A percentile compares a stretch with the other conserved stretches of the same genome.
Conservation (phyloP, 2,888 invertebrate genomes). For the Drosophila aldrichi region DNA sequence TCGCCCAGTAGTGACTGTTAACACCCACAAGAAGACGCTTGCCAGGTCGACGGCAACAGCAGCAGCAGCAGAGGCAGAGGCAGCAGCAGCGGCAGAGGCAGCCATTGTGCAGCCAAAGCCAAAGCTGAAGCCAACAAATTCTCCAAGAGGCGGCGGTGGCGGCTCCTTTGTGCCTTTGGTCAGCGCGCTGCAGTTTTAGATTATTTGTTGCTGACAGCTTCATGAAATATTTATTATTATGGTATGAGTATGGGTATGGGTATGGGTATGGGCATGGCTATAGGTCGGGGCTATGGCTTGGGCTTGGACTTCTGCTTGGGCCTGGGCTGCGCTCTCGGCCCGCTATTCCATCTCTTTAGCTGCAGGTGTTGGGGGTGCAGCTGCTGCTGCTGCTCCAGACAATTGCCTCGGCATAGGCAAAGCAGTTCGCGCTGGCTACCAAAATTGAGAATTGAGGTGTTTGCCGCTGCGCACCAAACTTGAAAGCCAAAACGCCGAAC, state of each 20-base stretch:
- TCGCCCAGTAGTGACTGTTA: slow-evolving; percentile 49
- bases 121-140: slow-evolving; percentile 37
- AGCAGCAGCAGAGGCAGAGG: background rate
- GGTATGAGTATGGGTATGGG: slow-evolving; percentile 44
- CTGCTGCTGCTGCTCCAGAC: slow-evolving; percentile 34
- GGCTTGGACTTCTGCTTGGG: background rate
- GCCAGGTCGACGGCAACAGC: slow-evolving; percentile 11
- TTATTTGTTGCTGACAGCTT: slow-evolving; percentile 82
- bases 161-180: slow-evolving; percentile 76
- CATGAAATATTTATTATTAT: slow-evolving; percentile 82
- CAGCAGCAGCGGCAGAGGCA: slow-evolving; percentile 7
- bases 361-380: slow-evolving; percentile 74
- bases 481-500: slow-evolving; percentile 72
- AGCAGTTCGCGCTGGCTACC: slow-evolving; percentile 68
- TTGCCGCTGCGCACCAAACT: slow-evolving; percentile 70
- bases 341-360: slow-evolving; percentile 28
- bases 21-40: slow-evolving; percentile 57
- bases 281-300: background rate
- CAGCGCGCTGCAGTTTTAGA: slow-evolving; percentile 76
- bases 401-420: slow-evolving; percentile 68
- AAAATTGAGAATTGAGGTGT: slow-evolving; percentile 80
- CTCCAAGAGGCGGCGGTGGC: slow-evolving; percentile 53
- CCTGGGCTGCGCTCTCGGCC: slow-evolving; percentile 14
- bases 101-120: slow-evolving; percentile 43
- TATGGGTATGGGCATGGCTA: background rate